Evolutionary conservation across 2,888 invertebrate genomes (phyloP), one percentile per base, ranked within the genome.

Genomic region (Zelleria hepariella): DNA sequence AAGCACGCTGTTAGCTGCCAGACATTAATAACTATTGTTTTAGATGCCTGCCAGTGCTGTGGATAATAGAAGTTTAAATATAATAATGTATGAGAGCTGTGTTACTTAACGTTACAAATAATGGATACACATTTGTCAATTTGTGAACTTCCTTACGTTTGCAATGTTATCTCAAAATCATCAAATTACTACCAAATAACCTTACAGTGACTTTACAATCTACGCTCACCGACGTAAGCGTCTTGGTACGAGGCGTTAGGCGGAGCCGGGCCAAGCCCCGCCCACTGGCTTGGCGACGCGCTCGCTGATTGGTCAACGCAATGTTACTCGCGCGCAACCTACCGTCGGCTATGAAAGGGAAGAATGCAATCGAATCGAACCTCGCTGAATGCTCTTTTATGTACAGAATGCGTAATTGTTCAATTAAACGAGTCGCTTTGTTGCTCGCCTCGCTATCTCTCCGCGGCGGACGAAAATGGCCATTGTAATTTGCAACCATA

Each of bases 281-380:
- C 82, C 86, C 68, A 68, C 64, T 62, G 61, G 64, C 72, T 32
- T 69, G 68, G 72, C 72, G 71, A 68, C 64, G 60, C 66, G 63
- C 58, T 57, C 63, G 68, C 66, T 72, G 74, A 85, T 86, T 87
- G 87, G 87, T 63, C 61, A 70, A 63, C 60, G 58, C 58, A 64
- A n/a, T 52, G 24, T 65, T 69, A 82, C 80, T 82, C 75, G 66
- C 62, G 75, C 81, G 82, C 82, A 61, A 60, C 61, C 67, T 69
- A 67, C 69, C 68, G 66, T 69, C 67, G 67, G 67, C 69, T 67
- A 76, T 71, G 57, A 58, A 58, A 55, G 51, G 52, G 59, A 48
- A 59, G 74, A 79, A 79, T 74, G 75, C 79, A 80, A 82, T 84
- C 78, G 76, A 85, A 81, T 78, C 77, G 78, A 77, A 74, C 67